Base-by-base conservation (phyloP, 2,888 invertebrate species). In the Tetropium fuscum region DNA sequence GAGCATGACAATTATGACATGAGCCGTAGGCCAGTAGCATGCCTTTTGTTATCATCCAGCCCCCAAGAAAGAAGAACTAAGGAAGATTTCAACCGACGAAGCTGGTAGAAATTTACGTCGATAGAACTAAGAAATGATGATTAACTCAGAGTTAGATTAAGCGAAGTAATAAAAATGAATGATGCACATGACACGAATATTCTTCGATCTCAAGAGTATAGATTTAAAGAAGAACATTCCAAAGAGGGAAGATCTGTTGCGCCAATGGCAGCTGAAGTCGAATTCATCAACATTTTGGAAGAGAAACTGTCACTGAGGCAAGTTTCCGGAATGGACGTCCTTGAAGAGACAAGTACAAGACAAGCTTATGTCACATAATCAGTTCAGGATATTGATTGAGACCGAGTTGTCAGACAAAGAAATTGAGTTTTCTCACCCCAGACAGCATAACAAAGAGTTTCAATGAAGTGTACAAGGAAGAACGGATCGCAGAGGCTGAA, bases 291-390 rank as follows among this genome's bases (percentile, higher is more conserved):
- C 11, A 30, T 30, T 30, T 30, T 30, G 30, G n/a, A 30, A 30
- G 30, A 30, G 30, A 30, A 30, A 30, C n/a, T 30, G 30, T 30
- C 4, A n/a, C 10, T 30, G 30, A 11, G 30, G 30, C 30, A 30
- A 30, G 30, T 30, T 30, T 30, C 11, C 11, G 30, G 30, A 30
- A 30, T 30, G 30, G 4, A 30, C 30, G 7, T 30, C 30, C 30
- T 30, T 30, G 30, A 30, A 30, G 30, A 30, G 30, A 30, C 30
- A 30, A n/a, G n/a, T 30, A 30, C n/a, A 30, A 30, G n/a, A n/a
- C n/a, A n/a, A n/a, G 30, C 4, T 11, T 30, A 30, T 30, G n/a
- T 30, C n/a, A n/a, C n/a, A n/a, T n/a, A n/a, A n/a, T n/a, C n/a
- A n/a, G n/a, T n/a, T n/a, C n/a, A n/a, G n/a, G n/a, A n/a, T n/a